Percentiles rank a stretch among this genome's conserved stretches.
Conservation (phyloP, 2,888 invertebrate genomes). For the Pardosa pseudoannulata region DNA sequence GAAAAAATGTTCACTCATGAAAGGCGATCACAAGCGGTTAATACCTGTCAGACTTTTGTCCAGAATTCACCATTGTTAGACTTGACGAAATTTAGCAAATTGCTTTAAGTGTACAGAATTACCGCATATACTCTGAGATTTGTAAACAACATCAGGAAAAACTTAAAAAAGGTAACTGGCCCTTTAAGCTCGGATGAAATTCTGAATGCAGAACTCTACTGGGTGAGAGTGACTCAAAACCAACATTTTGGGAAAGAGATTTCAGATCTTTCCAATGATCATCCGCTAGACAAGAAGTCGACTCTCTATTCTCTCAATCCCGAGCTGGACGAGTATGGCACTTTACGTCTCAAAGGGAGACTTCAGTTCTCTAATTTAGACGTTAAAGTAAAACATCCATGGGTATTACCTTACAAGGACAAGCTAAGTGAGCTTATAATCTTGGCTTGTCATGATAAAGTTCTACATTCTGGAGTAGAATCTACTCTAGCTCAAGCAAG, state of each 20-base stretch:
- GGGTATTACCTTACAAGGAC: neutral
- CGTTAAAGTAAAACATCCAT: neutral
- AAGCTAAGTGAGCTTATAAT: neutral
- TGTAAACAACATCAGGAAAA: too few relatives aligned
- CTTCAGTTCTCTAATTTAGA: neutral
- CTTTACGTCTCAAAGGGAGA: neutral
- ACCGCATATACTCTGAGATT: neutral
- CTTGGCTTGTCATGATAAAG: neutral
- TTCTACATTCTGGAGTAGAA: neutral
- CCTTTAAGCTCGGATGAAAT: neutral
- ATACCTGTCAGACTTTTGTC: neutral
- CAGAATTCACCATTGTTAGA: neutral
- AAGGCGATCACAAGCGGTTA: neutral
- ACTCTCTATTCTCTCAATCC: neutral
- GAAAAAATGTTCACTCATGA: neutral
- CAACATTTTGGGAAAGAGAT: neutral
- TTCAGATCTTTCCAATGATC: neutral
- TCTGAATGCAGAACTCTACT: neutral
- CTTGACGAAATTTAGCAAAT: neutral
- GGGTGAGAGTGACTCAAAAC: neutral
- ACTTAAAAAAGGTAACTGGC: neutral
- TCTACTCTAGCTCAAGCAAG: neutral
- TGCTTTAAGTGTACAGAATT: too few relatives aligned
- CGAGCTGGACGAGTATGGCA: neutral
- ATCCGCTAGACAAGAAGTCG: neutral